A percentile compares a stretch with the other conserved stretches of the same genome.
phyloP scores from a whole-genome alignment of 2,797 vertebrate species.

The Cynopterus sphinx region DNA sequence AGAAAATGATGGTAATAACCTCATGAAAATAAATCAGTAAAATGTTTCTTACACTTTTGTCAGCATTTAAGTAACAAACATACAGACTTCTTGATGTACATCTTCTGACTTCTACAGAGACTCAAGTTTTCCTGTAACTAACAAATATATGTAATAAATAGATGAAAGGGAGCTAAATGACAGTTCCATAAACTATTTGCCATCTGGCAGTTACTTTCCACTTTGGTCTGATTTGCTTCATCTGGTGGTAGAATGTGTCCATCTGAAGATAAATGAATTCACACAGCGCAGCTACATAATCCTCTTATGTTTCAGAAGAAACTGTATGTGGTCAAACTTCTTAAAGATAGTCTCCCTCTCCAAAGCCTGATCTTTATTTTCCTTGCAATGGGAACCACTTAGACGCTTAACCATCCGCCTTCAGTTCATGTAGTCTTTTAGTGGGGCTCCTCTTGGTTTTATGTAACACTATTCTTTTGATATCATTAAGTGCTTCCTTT shows the following conservation, averaged over 20 bases:
- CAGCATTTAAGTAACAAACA: neutral
- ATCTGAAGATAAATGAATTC: neutral
- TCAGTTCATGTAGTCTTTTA: neutral
- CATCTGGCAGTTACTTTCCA: neutral
- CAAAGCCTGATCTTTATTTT: neutral
- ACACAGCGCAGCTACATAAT: neutral
- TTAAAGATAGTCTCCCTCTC: neutral
- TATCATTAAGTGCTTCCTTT: constrained; percentile 34
- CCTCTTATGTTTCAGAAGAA: neutral
- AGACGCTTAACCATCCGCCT: neutral
- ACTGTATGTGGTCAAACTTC: neutral
- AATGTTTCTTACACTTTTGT: neutral
- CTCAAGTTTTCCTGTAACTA: neutral
- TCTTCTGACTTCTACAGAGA: neutral
- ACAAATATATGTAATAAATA: neutral
- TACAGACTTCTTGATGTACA: neutral
- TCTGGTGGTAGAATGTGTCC: neutral
- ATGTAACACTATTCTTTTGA: neutral
- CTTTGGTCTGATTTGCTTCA: constrained; percentile 35
- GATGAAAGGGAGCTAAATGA: neutral
- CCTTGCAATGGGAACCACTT: neutral
- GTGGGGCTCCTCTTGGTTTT: neutral
- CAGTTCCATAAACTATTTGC: neutral
- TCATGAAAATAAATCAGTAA: neutral
- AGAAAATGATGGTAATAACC: neutral